A percentile compares a stretch with the other conserved stretches of the same genome.
These are phyloP conservation scores for Gobiocypris rarus DNA, from an alignment of 2,113 vertebrate genomes.

Conservation along the genomic window DNA sequence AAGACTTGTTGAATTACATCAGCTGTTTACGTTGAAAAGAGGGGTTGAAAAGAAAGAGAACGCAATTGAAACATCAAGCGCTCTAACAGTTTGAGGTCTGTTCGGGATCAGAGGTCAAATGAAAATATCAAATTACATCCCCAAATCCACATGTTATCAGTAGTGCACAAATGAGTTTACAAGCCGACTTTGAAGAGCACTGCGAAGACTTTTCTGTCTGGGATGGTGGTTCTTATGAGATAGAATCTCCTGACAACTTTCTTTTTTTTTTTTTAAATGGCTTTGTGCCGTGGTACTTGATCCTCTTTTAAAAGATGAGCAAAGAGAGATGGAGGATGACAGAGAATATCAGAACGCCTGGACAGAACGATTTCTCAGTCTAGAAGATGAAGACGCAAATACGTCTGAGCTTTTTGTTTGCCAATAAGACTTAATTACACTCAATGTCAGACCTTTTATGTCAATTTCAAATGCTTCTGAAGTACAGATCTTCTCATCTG, in stretches of 20 bases:
- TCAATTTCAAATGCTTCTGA: background rate
- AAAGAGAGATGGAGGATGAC: background rate
- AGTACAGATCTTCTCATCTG: background rate
- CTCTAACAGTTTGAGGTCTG: slow-evolving; percentile 22
- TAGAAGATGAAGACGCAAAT: background rate
- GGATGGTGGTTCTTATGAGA: slow-evolving; percentile 38
- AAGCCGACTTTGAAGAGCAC: slow-evolving; percentile 28
- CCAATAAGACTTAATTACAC: slow-evolving; percentile 23
- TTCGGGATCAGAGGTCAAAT: slow-evolving; percentile 55
- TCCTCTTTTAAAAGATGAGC: background rate
- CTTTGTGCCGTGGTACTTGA: background rate
- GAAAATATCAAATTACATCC: slow-evolving; percentile 48
- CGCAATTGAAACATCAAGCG: background rate
- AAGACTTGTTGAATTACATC: slow-evolving; percentile 26
- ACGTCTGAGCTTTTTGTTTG: slow-evolving; percentile 43
- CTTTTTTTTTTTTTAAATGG: background rate
- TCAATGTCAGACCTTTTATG: background rate
- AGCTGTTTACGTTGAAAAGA: slow-evolving; percentile 38
- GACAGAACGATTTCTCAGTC: background rate
- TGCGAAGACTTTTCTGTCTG: slow-evolving; percentile 29
- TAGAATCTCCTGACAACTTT: slow-evolving; percentile 39
- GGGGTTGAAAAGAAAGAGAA: background rate
- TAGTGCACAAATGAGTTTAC: slow-evolving; percentile 36
- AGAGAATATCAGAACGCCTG: background rate
- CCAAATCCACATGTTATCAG: slow-evolving; percentile 36